These are phyloP conservation scores for Caradrina clavipalpis DNA, from an alignment of 2,888 invertebrate genomes.

Conservation along the genomic window DNA sequence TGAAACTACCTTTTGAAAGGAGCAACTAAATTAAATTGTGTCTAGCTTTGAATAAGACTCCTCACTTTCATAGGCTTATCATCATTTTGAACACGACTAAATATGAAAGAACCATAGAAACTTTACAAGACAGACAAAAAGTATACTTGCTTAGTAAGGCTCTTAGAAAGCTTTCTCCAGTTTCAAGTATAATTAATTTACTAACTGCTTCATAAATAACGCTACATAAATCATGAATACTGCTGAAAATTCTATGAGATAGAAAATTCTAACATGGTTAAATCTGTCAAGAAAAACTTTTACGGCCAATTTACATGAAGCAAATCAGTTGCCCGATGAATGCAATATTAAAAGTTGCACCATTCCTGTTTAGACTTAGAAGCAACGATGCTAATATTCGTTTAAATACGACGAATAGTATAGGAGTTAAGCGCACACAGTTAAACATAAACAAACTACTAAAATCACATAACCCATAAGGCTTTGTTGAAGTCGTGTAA, in stretches of 20 bases:
- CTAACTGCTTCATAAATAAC: conserved; percentile 11
- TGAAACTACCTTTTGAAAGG: no score
- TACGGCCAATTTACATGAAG: background rate
- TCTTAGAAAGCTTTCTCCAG: conserved; percentile 1
- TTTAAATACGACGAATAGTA: no score
- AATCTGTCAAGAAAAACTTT: conserved; percentile 27
- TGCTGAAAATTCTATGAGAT: conserved; percentile 3
- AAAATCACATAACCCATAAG: no score
- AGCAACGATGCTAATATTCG: no score
- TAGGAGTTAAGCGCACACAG: no score
- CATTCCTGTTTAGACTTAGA: no score
- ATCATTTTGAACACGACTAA: background rate
- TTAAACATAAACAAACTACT: no score
- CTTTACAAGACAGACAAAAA: background rate
- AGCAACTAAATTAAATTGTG: no score
- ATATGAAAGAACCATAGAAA: background rate
- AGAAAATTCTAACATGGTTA: conserved; percentile 20
- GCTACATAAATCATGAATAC: conserved; percentile 16
- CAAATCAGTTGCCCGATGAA: conserved; percentile 4
- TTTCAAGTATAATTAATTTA: conserved; percentile 10
- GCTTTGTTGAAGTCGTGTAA: no score
- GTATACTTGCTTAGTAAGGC: conserved; percentile 6
- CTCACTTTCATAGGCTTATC: background rate
- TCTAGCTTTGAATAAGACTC: background rate
- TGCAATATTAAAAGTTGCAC: conserved; percentile 3